phyloP scores from a whole-genome alignment of 2,113 vertebrate species.

The Lasiurus cinereus region DNA sequence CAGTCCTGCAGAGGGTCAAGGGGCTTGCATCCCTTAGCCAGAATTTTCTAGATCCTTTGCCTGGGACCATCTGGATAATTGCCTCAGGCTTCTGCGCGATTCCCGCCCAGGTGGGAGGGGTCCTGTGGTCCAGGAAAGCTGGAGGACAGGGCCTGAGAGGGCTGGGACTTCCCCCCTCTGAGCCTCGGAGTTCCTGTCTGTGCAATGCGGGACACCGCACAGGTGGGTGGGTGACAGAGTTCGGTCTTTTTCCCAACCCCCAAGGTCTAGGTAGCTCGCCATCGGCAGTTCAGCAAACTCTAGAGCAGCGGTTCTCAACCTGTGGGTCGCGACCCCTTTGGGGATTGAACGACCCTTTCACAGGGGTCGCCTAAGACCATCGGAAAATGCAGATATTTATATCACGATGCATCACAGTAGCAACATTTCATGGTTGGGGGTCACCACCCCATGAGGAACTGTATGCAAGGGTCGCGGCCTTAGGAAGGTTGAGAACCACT shows the following conservation, averaged over 20 bases:
- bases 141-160: not conserved
- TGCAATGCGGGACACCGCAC: not conserved
- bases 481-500: too few relatives aligned
- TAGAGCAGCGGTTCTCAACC: not conserved
- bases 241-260: not conserved
- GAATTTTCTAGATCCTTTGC: constrained; percentile 60
- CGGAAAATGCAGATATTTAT: too few relatives aligned
- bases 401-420: too few relatives aligned
- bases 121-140: not conserved
- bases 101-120: not conserved
- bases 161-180: not conserved
- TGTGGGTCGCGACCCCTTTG: too few relatives aligned
- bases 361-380: too few relatives aligned
- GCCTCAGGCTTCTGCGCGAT: not conserved
- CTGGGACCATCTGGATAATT: not conserved
- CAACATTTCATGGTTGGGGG: too few relatives aligned
- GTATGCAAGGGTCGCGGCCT: too few relatives aligned
- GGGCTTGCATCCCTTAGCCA: constrained; percentile 14
- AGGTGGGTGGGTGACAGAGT: not conserved
- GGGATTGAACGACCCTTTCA: too few relatives aligned
- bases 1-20: not conserved
- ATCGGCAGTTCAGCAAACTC: not conserved
- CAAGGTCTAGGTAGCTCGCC: not conserved
- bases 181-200: not conserved
- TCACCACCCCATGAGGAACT: too few relatives aligned